Evolutionary conservation across 2,113 vertebrate species (phyloP), one percentile per base, ranked within the genome.

Genomic region (Patagioenas fasciata): DNA sequence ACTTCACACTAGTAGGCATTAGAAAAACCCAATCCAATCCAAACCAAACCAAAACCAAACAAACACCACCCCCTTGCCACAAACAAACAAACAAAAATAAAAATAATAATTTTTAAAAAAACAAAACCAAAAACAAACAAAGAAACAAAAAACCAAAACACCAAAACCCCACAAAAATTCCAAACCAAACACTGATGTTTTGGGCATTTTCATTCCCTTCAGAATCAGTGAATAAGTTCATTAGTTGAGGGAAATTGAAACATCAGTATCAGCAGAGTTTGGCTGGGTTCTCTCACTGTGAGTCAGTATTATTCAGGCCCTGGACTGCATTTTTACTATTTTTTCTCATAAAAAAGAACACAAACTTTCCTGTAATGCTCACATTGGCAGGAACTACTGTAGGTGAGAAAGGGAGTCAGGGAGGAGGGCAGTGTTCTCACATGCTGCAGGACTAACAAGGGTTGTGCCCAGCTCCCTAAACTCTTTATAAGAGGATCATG

Each of bases 1-100:
- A 70, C 66, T 93, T 93, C 92, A 83, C 57, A 83, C 71, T 19
- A 85, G 90, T 80, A 95, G 77, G 75, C 80, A 85, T 83, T 15
- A 28, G 31, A 58, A 84, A 31, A 40, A 40, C 13, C 40, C 40
- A 40, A 40, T 40, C 40, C 40, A 40, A 40, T 40, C 44, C 44
- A 47, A 47, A 47, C 44, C 44, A 47, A 47, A 47, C 44, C 44
- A 47, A 47, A 47, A 47, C 7, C 18, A 18, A 44, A 7, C 15
- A 42, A 42, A 42, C 42, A 40, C 40, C 40, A 40, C 40, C 40
- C 40, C 40, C 40, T 13, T 40, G 40, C 40, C 40, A 12, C 42
- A 15, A 15, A 44, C 42, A 44, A 44, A 44, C 42, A 44, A 44
- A 15, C 42, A 44, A 44, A 40, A 40, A 40, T 40, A 12, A n/a